Base-by-base conservation (phyloP, 2,888 invertebrate genomes). In the Cheilosia vernalis region DNA sequence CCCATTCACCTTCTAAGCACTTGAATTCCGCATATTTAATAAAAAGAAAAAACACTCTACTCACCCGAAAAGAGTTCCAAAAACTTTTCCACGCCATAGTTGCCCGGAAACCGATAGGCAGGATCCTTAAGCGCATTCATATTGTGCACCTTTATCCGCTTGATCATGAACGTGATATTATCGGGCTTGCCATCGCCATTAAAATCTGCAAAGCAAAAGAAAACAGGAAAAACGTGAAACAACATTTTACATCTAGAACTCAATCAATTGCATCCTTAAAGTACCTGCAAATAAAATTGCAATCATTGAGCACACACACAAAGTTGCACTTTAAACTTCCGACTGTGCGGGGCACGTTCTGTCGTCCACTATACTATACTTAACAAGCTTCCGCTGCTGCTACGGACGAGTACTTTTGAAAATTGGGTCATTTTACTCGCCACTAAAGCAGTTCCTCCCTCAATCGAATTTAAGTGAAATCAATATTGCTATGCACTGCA, bases 41-140 rank as follows among this genome's bases (percentile, higher is more conserved):
- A 37, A 42, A 19, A 17, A 19, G 1, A 19, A 2, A 5, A 37
- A 37, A 10, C 37, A 13, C 13, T 37, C 13, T 37, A 91, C 93
- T 93, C 93, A 97, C 97, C 97, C 88, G 98, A 98, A 94, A 99
- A 99, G 87, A 99, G 94, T 93, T 99, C 99, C 87, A 99, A 94
- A 93, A 98, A 99, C 93, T 99, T 99, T 92, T 98, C 99, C 74
- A 99, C 99, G 56, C 99, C 99, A 91, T 99, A 98, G 93, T 98
- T 98, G 89, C 96, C 96, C 0, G 97, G 96, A 92, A 97, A 98
- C 88, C 98, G 95, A 93, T 98, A 98, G 61, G 95, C 94, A 9
- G 96, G 95, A 92, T 97, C 97, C 89, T 95, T 95, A 87, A 97
- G 93, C 67, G 98, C 96, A 89, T 97, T 96, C 89, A 94, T 93